Conservation (phyloP, 2,797 vertebrate species). For the Tolypeutes matacus region DNA sequence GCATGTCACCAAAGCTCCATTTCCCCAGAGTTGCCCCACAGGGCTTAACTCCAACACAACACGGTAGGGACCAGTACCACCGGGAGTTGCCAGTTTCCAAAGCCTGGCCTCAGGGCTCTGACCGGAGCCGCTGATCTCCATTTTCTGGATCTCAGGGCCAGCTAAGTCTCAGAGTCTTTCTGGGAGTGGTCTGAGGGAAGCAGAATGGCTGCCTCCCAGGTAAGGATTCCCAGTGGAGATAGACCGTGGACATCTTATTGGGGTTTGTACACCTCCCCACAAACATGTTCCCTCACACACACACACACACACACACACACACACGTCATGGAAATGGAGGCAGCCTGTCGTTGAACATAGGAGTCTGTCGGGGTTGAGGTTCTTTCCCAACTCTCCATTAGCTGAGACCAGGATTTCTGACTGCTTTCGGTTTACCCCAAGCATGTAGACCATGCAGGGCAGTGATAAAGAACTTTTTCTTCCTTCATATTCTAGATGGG, state of each 20-base stretch:
- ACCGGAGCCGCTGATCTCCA: constrained; percentile 17
- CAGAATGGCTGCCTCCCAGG: background rate
- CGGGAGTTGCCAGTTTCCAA: constrained; percentile 36
- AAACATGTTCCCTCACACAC: background rate
- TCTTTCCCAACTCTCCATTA: background rate
- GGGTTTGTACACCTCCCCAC: background rate
- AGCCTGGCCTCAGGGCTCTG: constrained; percentile 32
- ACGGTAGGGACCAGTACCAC: background rate
- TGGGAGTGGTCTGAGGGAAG: background rate
- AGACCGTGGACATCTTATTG: background rate
- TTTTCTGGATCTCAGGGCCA: background rate
- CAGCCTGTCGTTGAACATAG: background rate
- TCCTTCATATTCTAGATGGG: background rate
- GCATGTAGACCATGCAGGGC: background rate
- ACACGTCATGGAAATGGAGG: background rate
- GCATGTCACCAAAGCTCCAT: constrained; percentile 48
- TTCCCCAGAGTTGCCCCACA: constrained; percentile 48
- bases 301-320: background rate
- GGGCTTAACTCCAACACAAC: background rate
- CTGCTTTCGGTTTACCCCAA: background rate
- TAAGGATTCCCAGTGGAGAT: background rate
- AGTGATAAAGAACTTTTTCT: background rate
- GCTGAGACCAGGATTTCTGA: constrained; percentile 2
- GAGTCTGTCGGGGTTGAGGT: background rate
- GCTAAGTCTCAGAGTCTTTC: constrained; percentile 10